Evolutionary conservation across 2,113 vertebrate genomes (phyloP).

Genomic region (Zootoca vivipara): DNA sequence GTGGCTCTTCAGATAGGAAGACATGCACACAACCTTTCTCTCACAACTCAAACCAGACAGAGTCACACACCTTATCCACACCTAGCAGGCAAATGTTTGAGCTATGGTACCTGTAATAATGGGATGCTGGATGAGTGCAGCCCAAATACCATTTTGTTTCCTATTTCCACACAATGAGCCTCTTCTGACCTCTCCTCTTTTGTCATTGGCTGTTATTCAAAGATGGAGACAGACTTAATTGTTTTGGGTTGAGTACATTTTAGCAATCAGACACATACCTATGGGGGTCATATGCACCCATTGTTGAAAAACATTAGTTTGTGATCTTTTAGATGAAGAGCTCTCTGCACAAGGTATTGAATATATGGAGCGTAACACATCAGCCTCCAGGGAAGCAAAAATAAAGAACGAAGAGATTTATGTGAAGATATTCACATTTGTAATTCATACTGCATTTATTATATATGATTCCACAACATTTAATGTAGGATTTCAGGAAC

Average conservation of each 20-base stretch:
- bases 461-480: constrained; percentile 26
- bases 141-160: neutral
- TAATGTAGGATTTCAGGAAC: constrained; percentile 5
- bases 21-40: neutral
- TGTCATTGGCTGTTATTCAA: neutral
- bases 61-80: neutral
- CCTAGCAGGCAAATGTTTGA: neutral
- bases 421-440: constrained; percentile 46
- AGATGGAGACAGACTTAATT: constrained; percentile 10
- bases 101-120: no score
- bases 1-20: neutral
- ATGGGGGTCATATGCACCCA: neutral
- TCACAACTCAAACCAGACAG: neutral
- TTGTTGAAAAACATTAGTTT: constrained; percentile 19
- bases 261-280: neutral
- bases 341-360: constrained; percentile 2
- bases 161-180: neutral
- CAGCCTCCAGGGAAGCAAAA: constrained; percentile 50
- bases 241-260: neutral
- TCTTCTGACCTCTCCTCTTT: neutral
- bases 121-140: neutral
- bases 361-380: constrained; percentile 30
- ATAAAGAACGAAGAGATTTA: constrained; percentile 46
- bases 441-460: constrained; percentile 42
- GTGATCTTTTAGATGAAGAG: constrained; percentile 25